Evolutionary conservation across 2,888 invertebrate species (phyloP).

Genomic region (Volucella inflata): DNA sequence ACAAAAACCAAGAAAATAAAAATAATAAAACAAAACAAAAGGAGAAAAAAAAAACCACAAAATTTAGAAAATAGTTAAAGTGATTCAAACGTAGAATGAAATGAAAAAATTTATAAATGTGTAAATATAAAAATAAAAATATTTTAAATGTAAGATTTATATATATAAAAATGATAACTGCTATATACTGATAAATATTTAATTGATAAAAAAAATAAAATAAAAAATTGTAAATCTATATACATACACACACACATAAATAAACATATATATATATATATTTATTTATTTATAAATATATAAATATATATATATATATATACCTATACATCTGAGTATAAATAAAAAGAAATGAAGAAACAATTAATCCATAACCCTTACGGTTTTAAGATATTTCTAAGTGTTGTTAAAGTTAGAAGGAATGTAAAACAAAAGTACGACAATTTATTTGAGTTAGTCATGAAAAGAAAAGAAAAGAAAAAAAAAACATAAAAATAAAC

Average conservation of each 20-base stretch:
- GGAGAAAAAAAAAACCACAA: constrained; percentile 15
- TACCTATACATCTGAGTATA: no score
- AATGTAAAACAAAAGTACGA: constrained; percentile 43
- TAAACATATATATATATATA: constrained; percentile 37
- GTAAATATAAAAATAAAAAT: constrained; percentile 46
- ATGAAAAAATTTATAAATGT: constrained; percentile 40
- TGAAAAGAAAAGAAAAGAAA: constrained; percentile 42
- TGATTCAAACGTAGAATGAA: constrained; percentile 57
- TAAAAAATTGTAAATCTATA: constrained; percentile 52
- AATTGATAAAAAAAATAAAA: constrained; percentile 45
- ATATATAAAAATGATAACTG: constrained; percentile 66
- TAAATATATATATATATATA: constrained; percentile 14
- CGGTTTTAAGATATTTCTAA: constrained; percentile 70
- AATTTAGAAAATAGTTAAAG: constrained; percentile 34
- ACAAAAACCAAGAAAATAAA: no score
- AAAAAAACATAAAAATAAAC: neutral
- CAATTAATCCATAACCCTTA: constrained; percentile 58
- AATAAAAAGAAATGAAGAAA: constrained; percentile 1
- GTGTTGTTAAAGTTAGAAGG: constrained; percentile 73
- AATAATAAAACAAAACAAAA: constrained; percentile 3
- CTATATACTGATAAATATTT: constrained; percentile 72
- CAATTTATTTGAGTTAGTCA: constrained; percentile 63
- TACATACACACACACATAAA: constrained; percentile 66
- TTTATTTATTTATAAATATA: constrained; percentile 64
- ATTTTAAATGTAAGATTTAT: constrained; percentile 55